phyloP scores from a whole-genome alignment of 2,797 vertebrate genomes.

The Sorex maritimensis region DNA sequence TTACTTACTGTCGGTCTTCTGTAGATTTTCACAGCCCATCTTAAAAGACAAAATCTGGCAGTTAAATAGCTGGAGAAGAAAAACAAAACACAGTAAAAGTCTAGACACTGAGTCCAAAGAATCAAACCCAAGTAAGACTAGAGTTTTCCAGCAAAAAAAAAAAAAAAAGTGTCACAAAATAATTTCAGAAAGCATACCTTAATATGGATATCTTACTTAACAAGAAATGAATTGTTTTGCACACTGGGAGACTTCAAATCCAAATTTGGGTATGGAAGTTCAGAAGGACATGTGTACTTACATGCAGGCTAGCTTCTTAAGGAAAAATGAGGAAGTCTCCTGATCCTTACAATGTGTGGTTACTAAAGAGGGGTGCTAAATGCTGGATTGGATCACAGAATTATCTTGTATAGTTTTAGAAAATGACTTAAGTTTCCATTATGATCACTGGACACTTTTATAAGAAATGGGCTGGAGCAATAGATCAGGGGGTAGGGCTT shows the following conservation, averaged over 20 bases:
- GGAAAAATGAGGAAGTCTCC: neutral
- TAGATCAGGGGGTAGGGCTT: too few species aligned
- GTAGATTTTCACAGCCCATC: neutral
- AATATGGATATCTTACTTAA: neutral
- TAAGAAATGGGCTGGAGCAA: neutral
- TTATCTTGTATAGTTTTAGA: constrained; percentile 18
- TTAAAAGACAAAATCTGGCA: neutral
- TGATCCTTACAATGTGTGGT: neutral
- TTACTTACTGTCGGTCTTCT: constrained; percentile 14
- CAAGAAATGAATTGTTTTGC: neutral
- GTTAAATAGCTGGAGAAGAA: neutral
- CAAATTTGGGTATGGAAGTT: neutral
- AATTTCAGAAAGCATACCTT: neutral
- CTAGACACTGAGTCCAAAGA: constrained; percentile 14
- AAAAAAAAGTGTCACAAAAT: constrained; percentile 9
- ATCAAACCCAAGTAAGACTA: constrained; percentile 14
- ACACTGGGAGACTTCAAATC: neutral
- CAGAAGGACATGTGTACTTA: neutral
- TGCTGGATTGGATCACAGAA: neutral
- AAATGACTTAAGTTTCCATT: neutral
- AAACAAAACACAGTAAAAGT: constrained; percentile 54
- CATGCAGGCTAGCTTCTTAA: neutral
- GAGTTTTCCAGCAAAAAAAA: neutral
- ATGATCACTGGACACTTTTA: neutral
- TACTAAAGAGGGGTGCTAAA: neutral